These are phyloP conservation scores for Pachycephus smyrnensis DNA, from an alignment of 2,888 invertebrate species.

Conservation along the genomic window DNA sequence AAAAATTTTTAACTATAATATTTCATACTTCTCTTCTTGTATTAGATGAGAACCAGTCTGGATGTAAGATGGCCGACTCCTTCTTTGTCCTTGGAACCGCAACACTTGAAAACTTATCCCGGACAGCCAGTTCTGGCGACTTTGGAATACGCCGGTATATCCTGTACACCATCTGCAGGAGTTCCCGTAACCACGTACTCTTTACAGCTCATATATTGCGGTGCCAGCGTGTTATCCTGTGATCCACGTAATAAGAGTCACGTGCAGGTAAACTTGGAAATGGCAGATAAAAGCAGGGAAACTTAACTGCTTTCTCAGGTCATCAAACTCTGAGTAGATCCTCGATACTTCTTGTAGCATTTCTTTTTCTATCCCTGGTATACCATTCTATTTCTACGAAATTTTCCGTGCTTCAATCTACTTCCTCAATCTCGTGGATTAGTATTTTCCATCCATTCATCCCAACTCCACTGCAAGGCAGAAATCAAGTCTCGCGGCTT, in stretches of 20 bases:
- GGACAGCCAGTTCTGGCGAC: conserved; percentile 80
- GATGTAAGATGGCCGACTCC: conserved; percentile 88
- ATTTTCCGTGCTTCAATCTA: background rate
- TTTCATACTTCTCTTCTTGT: background rate
- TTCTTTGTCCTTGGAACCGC: conserved; percentile 78
- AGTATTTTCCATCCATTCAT: background rate
- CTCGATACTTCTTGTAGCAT: background rate
- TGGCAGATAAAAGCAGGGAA: conserved; percentile 64
- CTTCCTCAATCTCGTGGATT: background rate
- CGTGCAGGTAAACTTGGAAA: conserved; percentile 63
- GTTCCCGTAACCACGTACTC: conserved; percentile 71
- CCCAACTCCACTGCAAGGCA: background rate
- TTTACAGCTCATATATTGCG: conserved; percentile 84
- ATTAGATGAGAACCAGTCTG: conserved; percentile 67
- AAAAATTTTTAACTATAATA: background rate
- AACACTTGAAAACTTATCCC: conserved; percentile 84
- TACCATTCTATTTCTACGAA: background rate
- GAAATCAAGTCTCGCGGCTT: conserved; percentile 2
- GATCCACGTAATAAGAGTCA: conserved; percentile 71
- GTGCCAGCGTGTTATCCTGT: conserved; percentile 79
- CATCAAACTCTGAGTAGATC: background rate
- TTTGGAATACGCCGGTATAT: conserved; percentile 80
- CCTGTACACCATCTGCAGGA: conserved; percentile 69
- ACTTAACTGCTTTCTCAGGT: conserved; percentile 53
- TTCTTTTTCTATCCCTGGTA: background rate